These are phyloP conservation scores for Elephantulus edwardii DNA, from an alignment of 2,113 vertebrate genomes.

Conservation along the genomic window DNA sequence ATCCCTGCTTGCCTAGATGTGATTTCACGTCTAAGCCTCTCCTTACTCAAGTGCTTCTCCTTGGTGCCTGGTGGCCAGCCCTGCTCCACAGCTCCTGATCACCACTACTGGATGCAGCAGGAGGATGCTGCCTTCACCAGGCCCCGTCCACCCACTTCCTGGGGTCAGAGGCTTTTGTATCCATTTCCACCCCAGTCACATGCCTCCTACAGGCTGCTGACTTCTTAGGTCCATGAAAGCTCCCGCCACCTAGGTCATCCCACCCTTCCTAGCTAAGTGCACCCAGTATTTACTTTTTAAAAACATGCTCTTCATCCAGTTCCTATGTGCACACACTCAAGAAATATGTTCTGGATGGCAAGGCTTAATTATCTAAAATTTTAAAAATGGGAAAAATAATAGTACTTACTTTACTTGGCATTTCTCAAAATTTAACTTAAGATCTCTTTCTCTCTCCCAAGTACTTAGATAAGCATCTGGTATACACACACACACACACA, in stretches of 20 bases:
- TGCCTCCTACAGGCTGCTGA: not conserved
- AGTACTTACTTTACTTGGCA: fast-evolving
- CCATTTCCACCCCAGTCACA: not conserved
- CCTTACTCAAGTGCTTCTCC: not conserved
- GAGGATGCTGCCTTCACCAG: not conserved
- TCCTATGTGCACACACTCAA: too few relatives aligned
- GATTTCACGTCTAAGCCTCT: not conserved
- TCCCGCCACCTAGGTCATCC: not conserved
- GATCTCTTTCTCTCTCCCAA: too few relatives aligned
- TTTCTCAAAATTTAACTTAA: not conserved
- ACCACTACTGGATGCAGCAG: fast-evolving
- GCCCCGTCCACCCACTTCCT: not conserved
- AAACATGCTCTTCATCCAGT: not conserved
- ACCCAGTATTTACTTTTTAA: fast-evolving
- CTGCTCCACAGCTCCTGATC: not conserved
- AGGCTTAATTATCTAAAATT: not conserved
- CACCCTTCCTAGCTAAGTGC: not conserved
- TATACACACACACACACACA: too few relatives aligned
- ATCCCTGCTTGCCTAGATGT: too few relatives aligned
- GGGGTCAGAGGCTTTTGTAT: not conserved
- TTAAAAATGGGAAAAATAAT: not conserved
- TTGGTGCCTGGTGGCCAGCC: not conserved
- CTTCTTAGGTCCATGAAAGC: not conserved
- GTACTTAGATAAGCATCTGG: too few relatives aligned
- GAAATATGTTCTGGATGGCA: not conserved